Evolutionary conservation across 2,797 vertebrate genomes (phyloP).

Genomic region (Paguma larvata): DNA sequence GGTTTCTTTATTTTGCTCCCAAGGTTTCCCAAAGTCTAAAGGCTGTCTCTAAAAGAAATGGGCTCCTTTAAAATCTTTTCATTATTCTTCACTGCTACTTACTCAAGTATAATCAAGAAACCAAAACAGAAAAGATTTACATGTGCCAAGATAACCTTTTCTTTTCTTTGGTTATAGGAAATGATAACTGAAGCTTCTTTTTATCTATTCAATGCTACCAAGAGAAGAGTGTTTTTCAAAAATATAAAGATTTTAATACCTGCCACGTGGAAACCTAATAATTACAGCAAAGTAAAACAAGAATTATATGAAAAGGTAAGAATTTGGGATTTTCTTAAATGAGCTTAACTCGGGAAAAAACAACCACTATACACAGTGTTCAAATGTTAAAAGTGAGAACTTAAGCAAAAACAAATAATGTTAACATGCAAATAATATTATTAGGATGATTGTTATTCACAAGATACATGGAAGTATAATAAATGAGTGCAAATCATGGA

Average conservation of each 20-base stretch:
- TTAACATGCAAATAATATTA: background rate
- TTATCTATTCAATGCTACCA: slow-evolving; percentile 86
- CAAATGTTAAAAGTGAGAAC: background rate
- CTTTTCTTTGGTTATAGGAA: slow-evolving; percentile 80
- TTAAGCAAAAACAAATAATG: slow-evolving; percentile 7
- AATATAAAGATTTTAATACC: slow-evolving; percentile 88
- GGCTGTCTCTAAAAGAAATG: background rate
- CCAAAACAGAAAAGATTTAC: background rate
- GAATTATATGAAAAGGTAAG: slow-evolving; percentile 87
- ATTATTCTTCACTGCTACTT: background rate
- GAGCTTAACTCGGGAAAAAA: background rate
- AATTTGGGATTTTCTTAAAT: slow-evolving; percentile 28
- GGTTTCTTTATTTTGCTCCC: background rate
- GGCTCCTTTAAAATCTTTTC: slow-evolving; percentile 32
- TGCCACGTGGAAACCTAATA: slow-evolving; percentile 82
- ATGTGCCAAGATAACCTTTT: slow-evolving; percentile 33
- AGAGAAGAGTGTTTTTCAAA: slow-evolving; percentile 87
- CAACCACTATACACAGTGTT: background rate
- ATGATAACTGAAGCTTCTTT: slow-evolving; percentile 87
- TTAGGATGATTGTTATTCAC: background rate
- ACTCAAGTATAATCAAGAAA: background rate
- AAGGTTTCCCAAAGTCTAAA: background rate
- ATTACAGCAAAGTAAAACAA: slow-evolving; percentile 80
- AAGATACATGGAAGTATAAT: slow-evolving; percentile 50
- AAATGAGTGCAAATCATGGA: background rate